A percentile compares a stretch with the other conserved stretches of the same genome.
Evolutionary conservation across 2,113 vertebrate species (phyloP).

Genomic region (Brachionichthys hirsutus): DNA sequence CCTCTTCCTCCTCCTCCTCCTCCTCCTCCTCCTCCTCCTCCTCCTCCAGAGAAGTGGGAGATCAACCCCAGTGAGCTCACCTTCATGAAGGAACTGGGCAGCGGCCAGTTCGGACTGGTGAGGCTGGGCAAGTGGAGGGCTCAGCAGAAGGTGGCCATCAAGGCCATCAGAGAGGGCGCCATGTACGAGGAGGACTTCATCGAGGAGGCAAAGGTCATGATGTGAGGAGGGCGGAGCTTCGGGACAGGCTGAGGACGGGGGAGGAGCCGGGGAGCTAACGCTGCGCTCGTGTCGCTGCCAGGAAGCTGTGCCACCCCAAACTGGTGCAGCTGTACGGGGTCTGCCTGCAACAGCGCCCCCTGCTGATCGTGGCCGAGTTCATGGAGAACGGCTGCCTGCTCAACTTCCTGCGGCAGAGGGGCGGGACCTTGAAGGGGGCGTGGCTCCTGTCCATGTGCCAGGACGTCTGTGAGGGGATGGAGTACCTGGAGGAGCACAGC

Average conservation of each 20-base stretch:
- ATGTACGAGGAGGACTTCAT: constrained; percentile 98
- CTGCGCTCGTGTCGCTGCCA: constrained; percentile 34
- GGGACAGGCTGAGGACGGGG: background rate
- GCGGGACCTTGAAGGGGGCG: constrained; percentile 37
- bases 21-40: too few relatives aligned
- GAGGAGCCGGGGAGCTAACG: too few relatives aligned
- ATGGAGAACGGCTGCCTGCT: constrained; percentile 88
- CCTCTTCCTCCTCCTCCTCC: too few relatives aligned
- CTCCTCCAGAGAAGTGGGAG: constrained; percentile 67
- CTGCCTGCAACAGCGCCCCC: constrained; percentile 77
- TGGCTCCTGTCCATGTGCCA: constrained; percentile 79
- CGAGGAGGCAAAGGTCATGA: constrained; percentile 97
- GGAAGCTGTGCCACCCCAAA: constrained; percentile 84
- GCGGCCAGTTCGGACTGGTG: constrained; percentile 89
- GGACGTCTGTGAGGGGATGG: constrained; percentile 86
- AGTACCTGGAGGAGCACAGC: constrained; percentile 80
- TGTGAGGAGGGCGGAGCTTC: constrained; percentile 75
- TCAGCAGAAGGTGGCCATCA: constrained; percentile 92
- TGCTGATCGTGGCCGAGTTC: constrained; percentile 86
- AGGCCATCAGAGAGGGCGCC: constrained; percentile 89
- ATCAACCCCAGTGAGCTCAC: constrained; percentile 90
- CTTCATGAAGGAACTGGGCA: constrained; percentile 92
- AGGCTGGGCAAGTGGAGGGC: constrained; percentile 91
- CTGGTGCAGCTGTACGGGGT: constrained; percentile 89
- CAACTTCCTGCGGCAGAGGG: constrained; percentile 73